These are phyloP conservation scores for Brachionus manjavacas DNA, from an alignment of 1,140 invertebrate species.

Conservation along the genomic window DNA sequence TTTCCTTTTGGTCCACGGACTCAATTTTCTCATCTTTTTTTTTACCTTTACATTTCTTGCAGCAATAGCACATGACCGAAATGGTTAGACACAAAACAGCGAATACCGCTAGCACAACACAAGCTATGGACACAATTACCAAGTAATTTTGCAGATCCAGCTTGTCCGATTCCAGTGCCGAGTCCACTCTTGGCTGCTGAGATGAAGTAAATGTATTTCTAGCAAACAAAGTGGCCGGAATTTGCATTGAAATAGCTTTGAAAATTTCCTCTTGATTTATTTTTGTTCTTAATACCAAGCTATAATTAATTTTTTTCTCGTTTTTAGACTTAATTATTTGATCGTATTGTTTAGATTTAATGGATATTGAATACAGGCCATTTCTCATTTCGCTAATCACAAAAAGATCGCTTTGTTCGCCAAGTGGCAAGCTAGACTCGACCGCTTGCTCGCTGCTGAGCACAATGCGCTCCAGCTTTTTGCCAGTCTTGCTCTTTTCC, in stretches of 20 bases:
- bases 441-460: neutral
- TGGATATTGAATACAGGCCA: conserved; percentile 11
- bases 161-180: neutral
- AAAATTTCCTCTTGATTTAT: neutral
- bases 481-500: neutral
- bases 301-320: neutral
- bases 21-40: neutral
- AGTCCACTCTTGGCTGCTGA: neutral
- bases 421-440: neutral
- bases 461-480: neutral
- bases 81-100: neutral
- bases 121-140: neutral
- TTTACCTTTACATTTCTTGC: neutral
- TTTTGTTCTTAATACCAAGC: neutral
- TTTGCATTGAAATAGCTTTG: neutral
- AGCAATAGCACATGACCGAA: neutral
- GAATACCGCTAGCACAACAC: neutral
- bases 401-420: neutral
- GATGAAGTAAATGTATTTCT: neutral
- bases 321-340: neutral
- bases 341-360: neutral
- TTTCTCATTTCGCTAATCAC: neutral
- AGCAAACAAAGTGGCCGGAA: neutral
- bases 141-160: neutral
- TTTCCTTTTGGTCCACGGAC: neutral